Evolutionary conservation across 2,888 invertebrate genomes (phyloP).

Genomic region (Apeira syringaria): DNA sequence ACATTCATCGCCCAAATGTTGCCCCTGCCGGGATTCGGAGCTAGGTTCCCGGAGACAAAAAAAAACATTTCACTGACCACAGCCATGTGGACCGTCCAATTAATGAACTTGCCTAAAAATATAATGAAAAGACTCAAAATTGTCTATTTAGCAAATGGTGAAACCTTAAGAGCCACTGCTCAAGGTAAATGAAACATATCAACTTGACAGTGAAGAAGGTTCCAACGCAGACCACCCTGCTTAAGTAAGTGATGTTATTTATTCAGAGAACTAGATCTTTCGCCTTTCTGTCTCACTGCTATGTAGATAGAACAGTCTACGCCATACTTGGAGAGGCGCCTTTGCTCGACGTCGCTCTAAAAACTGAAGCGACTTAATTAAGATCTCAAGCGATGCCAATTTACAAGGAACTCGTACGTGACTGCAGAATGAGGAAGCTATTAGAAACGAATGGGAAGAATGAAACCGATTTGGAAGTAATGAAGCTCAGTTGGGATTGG

Average conservation of each 20-base stretch:
- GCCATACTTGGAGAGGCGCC: conserved; percentile 1
- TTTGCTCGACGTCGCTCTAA: conserved; percentile 40
- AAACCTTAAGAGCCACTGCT: too few relatives aligned
- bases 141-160: too few relatives aligned
- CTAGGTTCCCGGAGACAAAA: too few relatives aligned
- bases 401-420: conserved; percentile 70
- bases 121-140: too few relatives aligned
- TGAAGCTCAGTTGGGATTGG: neutral
- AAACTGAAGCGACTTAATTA: conserved; percentile 79
- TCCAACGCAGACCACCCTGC: neutral
- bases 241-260: neutral
- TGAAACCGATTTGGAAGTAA: conserved; percentile 9
- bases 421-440: conserved; percentile 57
- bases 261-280: neutral
- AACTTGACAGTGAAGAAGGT: too few relatives aligned
- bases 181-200: too few relatives aligned
- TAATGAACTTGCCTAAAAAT: too few relatives aligned
- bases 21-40: too few relatives aligned
- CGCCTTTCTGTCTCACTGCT: neutral
- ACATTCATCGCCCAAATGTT: too few relatives aligned
- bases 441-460: conserved; percentile 39
- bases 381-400: conserved; percentile 75
- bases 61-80: too few relatives aligned
- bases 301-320: neutral
- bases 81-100: too few relatives aligned